Percentiles rank a stretch among this genome's conserved stretches.
Evolutionary conservation across 2,797 vertebrate genomes (phyloP).

Genomic region (Manis javanica): DNA sequence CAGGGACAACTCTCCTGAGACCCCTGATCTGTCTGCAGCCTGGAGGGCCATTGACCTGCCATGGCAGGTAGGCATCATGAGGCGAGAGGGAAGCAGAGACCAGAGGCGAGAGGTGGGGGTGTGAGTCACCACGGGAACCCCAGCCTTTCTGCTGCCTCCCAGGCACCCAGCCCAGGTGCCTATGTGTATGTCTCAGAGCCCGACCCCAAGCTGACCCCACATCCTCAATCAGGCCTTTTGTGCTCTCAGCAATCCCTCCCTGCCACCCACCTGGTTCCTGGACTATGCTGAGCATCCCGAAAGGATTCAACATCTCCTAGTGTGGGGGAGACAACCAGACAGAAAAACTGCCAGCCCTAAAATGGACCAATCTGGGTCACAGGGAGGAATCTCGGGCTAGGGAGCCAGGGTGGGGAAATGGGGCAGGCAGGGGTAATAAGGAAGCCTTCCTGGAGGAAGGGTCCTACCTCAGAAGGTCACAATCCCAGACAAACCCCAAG

Average conservation of each 20-base stretch:
- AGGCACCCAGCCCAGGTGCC: background rate
- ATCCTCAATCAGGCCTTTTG: background rate
- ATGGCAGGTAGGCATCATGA: background rate
- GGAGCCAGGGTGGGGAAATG: background rate
- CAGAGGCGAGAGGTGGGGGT: too few relatives aligned
- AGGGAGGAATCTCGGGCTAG: background rate
- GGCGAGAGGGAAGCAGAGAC: background rate
- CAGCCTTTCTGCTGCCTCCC: background rate
- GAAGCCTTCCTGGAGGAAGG: background rate
- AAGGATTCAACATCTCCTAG: background rate
- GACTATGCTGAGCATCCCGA: background rate
- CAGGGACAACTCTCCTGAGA: background rate
- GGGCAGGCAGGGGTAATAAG: background rate
- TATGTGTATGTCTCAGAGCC: background rate
- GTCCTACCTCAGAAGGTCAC: background rate
- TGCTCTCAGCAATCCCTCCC: background rate
- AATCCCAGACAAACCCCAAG: background rate
- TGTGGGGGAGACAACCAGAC: background rate
- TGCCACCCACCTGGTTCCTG: background rate
- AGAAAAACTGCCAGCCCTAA: background rate
- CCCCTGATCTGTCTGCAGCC: background rate
- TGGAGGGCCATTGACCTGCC: background rate
- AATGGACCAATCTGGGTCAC: background rate
- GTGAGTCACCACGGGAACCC: background rate
- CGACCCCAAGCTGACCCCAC: background rate